Evolutionary conservation across 2,888 invertebrate genomes (phyloP).

Genomic region (Sinotaia quadrata): DNA sequence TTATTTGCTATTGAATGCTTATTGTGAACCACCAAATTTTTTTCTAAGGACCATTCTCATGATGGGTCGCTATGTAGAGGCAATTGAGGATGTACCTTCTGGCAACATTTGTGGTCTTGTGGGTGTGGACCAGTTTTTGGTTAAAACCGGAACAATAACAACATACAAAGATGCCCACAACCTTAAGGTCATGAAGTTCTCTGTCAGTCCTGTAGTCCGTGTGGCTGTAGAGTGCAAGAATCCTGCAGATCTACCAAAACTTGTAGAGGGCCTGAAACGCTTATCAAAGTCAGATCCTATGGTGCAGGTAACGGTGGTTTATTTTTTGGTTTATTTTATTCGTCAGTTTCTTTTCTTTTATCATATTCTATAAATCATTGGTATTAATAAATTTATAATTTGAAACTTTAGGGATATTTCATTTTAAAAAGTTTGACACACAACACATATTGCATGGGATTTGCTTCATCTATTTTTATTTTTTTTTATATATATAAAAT

Average conservation of each 20-base stretch:
- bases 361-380: not conserved
- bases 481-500: too few species aligned
- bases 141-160: slow-evolving; percentile 99
- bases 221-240: slow-evolving; percentile 99
- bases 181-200: slow-evolving; percentile 98
- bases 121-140: slow-evolving; percentile 99
- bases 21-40: too few species aligned
- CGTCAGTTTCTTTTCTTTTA: not conserved
- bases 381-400: too few species aligned
- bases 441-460: too few species aligned
- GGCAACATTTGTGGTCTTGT: slow-evolving; percentile 99
- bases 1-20: too few species aligned
- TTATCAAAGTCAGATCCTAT: slow-evolving; percentile 99
- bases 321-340: not conserved
- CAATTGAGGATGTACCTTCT: slow-evolving; percentile 99
- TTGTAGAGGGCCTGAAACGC: slow-evolving; percentile 98
- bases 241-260: slow-evolving; percentile 98
- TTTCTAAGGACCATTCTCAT: slow-evolving; percentile 90
- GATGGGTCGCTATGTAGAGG: slow-evolving; percentile 99
- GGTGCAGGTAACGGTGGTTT: slow-evolving; percentile 78
- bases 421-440: too few species aligned
- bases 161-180: slow-evolving; percentile 99
- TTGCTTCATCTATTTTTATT: too few species aligned
- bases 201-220: slow-evolving; percentile 98
- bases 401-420: too few species aligned